Base-by-base conservation (phyloP, 2,888 invertebrate genomes). In the Opisthograptis luteolata region DNA sequence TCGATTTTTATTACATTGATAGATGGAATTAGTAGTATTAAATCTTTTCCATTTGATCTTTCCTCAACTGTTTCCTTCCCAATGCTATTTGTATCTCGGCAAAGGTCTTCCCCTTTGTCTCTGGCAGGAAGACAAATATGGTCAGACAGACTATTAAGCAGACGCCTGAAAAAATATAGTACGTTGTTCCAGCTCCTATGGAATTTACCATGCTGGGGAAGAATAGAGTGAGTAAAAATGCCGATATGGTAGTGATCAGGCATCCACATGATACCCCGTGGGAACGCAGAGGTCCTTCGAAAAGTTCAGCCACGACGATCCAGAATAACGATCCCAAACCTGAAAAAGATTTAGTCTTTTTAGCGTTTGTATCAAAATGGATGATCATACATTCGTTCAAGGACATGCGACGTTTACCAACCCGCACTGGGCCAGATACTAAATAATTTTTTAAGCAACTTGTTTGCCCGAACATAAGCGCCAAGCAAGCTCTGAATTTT, bases 301-400 rank as follows among this genome's bases (percentile, higher is more conserved):
- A 75, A 2, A 78, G 47, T 35, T 78, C 78, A 0, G 76, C 63
- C 7, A 56, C 45, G 0, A 73, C 44, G 6, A 67, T 48, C 73
- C 74, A 76, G 19, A 58, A 41, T 2, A 76, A 13, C 0, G 76
- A 72, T 3, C 76, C 78, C 12, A 72, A 59, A 28, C 79, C 79
- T 78, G 68, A 17, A 57, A 44, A 24, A 24, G 8, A 10, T 2
- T 2, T 9, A 1, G 7, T 20, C 1, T 6, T 20, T 20, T 17
- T 17, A 53, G 8, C 7, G 0, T n/a, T n/a, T n/a, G n/a, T n/a
- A n/a, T n/a, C n/a, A n/a, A n/a, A n/a, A n/a, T n/a, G n/a, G n/a
- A n/a, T n/a, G n/a, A n/a, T n/a, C n/a, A n/a, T n/a, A n/a, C n/a
- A n/a, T n/a, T n/a, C n/a, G n/a, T n/a, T n/a, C n/a, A n/a, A n/a